Percentiles rank a stretch among this genome's conserved stretches.
phyloP scores from a whole-genome alignment of 1,140 invertebrate species.

The Eumeta japonica region DNA sequence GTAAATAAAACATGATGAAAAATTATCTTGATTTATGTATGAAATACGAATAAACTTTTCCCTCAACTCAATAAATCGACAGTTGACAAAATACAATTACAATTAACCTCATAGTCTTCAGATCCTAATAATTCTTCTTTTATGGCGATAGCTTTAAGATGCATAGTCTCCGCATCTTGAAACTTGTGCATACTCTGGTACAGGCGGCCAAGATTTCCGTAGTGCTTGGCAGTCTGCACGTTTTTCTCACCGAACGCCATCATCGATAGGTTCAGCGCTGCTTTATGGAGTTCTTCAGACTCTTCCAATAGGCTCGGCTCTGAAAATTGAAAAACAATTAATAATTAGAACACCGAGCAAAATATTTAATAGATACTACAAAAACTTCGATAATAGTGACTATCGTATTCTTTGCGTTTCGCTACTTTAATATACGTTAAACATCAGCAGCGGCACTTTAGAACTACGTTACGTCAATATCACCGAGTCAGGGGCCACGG shows the following conservation, averaged over 20 bases:
- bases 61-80: too few species aligned
- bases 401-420: background rate
- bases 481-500: too few species aligned
- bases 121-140: slow-evolving; percentile 83
- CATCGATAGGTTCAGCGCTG: slow-evolving; percentile 73
- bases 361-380: too few species aligned
- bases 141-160: slow-evolving; percentile 85
- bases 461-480: too few species aligned
- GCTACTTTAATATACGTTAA: background rate
- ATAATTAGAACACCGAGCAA: too few species aligned
- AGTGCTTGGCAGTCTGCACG: slow-evolving; percentile 93
- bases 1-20: too few species aligned
- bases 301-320: slow-evolving; percentile 65
- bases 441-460: background rate
- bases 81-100: too few species aligned
- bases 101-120: slow-evolving; percentile 91
- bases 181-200: slow-evolving; percentile 91
- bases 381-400: background rate
- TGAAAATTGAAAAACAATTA: slow-evolving; percentile 15
- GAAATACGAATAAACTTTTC: too few species aligned
- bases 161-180: slow-evolving; percentile 86
- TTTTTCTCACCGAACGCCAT: slow-evolving; percentile 87
- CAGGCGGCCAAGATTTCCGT: slow-evolving; percentile 85
- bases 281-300: slow-evolving; percentile 79
- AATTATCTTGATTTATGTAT: too few species aligned